A percentile compares a stretch with the other conserved stretches of the same genome.
Conservation (phyloP, 2,113 vertebrate genomes). For the Pangasianodon hypophthalmus region DNA sequence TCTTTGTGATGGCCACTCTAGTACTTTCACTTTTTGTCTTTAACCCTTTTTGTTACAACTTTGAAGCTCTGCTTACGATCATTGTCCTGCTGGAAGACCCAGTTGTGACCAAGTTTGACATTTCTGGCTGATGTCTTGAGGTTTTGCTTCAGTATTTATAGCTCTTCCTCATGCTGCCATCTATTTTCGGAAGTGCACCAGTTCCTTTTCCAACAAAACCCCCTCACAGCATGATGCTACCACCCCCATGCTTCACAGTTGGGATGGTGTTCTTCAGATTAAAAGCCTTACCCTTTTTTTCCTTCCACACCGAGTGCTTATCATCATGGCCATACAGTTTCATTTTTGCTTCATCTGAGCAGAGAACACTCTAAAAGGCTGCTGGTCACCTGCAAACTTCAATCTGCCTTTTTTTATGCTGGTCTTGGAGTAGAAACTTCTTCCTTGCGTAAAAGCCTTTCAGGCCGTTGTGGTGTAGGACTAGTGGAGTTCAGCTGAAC, state of each 20-base stretch:
- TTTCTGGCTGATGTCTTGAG: not conserved
- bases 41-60: not conserved
- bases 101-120: not conserved
- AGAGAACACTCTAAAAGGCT: too few relatives aligned
- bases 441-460: too few relatives aligned
- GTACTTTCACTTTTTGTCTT: not conserved
- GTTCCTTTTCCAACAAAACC: not conserved
- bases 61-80: not conserved
- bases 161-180: not conserved
- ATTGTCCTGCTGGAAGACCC: not conserved
- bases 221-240: not conserved
- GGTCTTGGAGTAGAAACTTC: too few relatives aligned
- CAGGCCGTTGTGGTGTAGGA: not conserved
- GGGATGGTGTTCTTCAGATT: not conserved
- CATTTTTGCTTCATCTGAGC: too few relatives aligned
- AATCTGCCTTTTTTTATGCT: not conserved
- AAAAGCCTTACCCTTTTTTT: too few relatives aligned
- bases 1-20: not conserved
- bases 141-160: not conserved
- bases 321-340: too few relatives aligned
- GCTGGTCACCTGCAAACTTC: not conserved
- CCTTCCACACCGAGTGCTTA: not conserved
- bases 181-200: not conserved
- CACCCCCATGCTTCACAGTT: not conserved
- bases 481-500: not conserved